Conservation (phyloP, 2,113 vertebrate species). For the Ahaetulla prasina region DNA sequence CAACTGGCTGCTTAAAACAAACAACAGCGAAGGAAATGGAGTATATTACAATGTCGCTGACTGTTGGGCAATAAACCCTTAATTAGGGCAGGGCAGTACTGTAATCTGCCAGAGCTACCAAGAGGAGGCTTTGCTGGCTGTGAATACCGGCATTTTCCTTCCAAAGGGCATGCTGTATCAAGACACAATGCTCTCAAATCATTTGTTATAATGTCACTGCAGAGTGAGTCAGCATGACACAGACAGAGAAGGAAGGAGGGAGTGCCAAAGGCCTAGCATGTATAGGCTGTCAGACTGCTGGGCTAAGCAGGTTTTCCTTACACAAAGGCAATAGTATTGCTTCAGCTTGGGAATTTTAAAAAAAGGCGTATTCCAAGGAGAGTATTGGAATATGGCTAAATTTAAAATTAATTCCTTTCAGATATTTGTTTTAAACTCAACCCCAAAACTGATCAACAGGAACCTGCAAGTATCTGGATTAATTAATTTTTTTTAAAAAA, state of each 20-base stretch:
- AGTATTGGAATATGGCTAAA: neutral
- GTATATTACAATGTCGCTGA: neutral
- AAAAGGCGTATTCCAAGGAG: neutral
- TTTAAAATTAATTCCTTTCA: neutral
- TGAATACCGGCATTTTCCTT: slow-evolving; percentile 2
- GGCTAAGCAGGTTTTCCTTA: slow-evolving; percentile 11
- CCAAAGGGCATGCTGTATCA: neutral
- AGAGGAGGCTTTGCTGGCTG: neutral
- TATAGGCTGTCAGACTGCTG: neutral
- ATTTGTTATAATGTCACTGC: slow-evolving; percentile 7
- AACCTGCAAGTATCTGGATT: neutral
- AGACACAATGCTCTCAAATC: neutral
- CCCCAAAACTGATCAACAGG: neutral
- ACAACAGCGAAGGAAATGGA: neutral
- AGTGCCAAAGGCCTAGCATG: neutral
- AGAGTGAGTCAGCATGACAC: neutral
- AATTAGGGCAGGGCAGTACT: slow-evolving; percentile 14
- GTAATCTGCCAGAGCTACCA: neutral
- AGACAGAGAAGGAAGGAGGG: neutral
- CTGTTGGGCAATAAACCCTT: neutral
- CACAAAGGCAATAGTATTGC: neutral
- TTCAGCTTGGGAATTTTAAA: neutral
- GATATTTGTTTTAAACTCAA: neutral
- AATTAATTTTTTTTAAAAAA: neutral
- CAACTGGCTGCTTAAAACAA: neutral